A percentile compares a stretch with the other conserved stretches of the same genome.
phyloP scores from a whole-genome alignment of 2,888 invertebrate species.

The Drosophila setosimentum region DNA sequence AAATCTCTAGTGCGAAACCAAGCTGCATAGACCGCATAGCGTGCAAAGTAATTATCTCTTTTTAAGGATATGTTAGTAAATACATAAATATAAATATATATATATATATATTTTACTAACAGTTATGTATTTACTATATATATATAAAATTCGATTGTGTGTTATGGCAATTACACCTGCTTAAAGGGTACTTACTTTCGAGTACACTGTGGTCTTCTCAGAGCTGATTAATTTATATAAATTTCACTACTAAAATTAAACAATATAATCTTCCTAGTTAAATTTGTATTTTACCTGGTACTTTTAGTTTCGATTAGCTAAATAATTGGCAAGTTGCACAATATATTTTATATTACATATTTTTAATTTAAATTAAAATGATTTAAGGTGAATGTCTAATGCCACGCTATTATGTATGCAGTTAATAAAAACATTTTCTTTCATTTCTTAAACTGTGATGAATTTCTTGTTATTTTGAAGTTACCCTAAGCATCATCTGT shows the following conservation, averaged over 20 bases:
- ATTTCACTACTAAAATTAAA: background rate
- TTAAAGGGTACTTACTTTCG: background rate
- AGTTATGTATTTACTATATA: too few species aligned
- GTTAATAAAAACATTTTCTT: background rate
- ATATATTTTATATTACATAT: background rate
- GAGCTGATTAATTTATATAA: background rate
- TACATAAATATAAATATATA: background rate
- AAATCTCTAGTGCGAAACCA: background rate
- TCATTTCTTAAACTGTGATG: background rate
- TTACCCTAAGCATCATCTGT: constrained; percentile 5
- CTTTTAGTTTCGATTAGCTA: background rate
- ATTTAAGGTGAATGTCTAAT: background rate
- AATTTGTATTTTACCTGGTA: background rate
- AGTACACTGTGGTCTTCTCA: background rate
- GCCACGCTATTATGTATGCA: background rate
- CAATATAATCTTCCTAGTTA: background rate
- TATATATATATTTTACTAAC: too few species aligned
- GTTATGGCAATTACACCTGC: background rate
- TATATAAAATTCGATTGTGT: background rate
- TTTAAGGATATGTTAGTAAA: background rate
- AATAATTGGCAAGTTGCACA: background rate
- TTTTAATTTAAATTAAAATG: background rate
- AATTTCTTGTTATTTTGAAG: background rate
- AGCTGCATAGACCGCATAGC: background rate
- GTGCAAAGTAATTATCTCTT: background rate